phyloP scores from a whole-genome alignment of 2,888 invertebrate genomes.

The Mythimna impura region DNA sequence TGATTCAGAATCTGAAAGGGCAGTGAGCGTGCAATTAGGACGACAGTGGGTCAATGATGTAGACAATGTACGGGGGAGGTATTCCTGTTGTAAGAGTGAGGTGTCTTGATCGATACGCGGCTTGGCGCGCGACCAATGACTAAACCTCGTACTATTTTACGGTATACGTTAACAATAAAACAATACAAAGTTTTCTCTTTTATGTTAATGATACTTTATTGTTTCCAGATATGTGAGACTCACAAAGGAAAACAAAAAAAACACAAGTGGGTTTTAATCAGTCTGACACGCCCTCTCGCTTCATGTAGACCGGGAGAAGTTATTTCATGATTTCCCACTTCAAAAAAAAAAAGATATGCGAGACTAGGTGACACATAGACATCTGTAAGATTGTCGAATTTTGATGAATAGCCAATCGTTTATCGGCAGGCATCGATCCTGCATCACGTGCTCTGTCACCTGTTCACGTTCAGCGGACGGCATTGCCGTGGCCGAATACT shows the following conservation, averaged over 20 bases:
- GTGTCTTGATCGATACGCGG: slow-evolving; percentile 61
- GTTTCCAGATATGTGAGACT: slow-evolving; percentile 26
- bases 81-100: slow-evolving; percentile 61
- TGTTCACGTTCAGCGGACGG: too few relatives aligned
- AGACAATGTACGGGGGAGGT: slow-evolving; percentile 64
- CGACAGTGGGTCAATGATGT: slow-evolving; percentile 77
- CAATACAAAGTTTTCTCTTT: slow-evolving; percentile 29
- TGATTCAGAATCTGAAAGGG: slow-evolving; percentile 81
- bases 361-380: not conserved
- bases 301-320: too few relatives aligned
- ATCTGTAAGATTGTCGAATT: slow-evolving; percentile 8
- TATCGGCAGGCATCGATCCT: not conserved
- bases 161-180: slow-evolving; percentile 48
- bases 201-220: slow-evolving; percentile 31
- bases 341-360: too few relatives aligned
- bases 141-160: slow-evolving; percentile 58
- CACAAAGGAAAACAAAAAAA: too few relatives aligned
- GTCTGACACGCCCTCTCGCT: too few relatives aligned
- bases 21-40: slow-evolving; percentile 74
- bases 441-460: too few relatives aligned
- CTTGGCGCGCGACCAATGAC: slow-evolving; percentile 74
- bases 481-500: too few relatives aligned
- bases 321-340: too few relatives aligned
- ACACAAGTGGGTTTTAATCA: too few relatives aligned
- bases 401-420: slow-evolving; percentile 26